Evolutionary conservation across 2,797 vertebrate species (phyloP).

Genomic region (Pseudocheirus occidentalis): DNA sequence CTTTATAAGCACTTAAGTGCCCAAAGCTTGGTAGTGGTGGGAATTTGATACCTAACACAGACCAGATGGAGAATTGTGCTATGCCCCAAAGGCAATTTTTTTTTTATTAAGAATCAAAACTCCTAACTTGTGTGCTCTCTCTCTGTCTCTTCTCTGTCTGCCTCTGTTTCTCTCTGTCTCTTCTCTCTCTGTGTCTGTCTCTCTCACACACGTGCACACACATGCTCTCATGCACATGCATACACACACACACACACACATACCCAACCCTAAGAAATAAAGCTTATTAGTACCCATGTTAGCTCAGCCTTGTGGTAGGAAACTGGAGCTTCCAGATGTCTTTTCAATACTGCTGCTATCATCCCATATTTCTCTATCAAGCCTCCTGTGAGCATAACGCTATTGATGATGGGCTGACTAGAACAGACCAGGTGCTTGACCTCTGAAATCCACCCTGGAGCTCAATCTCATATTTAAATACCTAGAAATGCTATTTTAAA

Average conservation of each 20-base stretch:
- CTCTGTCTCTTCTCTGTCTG: background rate
- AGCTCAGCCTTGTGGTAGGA: background rate
- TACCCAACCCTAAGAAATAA: background rate
- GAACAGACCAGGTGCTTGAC: background rate
- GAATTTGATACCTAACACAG: background rate
- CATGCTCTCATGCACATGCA: too few relatives aligned
- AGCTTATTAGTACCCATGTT: background rate
- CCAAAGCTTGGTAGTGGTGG: background rate
- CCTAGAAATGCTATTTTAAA: background rate
- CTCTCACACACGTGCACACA: background rate
- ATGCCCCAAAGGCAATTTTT: background rate
- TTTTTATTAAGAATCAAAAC: background rate
- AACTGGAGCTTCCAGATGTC: background rate
- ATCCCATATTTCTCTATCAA: background rate
- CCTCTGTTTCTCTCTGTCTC: too few relatives aligned
- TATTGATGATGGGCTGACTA: background rate
- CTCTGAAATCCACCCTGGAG: background rate
- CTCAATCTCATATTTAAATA: background rate
- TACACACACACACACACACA: background rate
- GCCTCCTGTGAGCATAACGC: background rate
- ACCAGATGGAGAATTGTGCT: background rate
- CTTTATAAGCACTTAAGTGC: background rate
- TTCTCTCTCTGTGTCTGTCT: background rate
- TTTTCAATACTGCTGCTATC: background rate
- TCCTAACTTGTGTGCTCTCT: background rate